phyloP scores from a whole-genome alignment of 2,113 vertebrate genomes.

The Cavia porcellus region DNA sequence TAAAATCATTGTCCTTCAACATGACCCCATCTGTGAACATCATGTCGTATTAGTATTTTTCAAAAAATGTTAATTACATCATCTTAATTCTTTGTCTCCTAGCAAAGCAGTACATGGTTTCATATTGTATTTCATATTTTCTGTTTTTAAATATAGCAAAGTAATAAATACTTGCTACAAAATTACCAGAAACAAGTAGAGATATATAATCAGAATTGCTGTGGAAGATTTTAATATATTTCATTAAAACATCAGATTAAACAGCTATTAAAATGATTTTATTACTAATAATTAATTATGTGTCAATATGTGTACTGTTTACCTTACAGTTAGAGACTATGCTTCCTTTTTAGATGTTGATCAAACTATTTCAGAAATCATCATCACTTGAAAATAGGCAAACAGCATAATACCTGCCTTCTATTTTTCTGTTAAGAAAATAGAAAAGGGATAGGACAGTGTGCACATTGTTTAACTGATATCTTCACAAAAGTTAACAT shows the following conservation, averaged over 20 bases:
- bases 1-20: background rate
- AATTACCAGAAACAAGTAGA: background rate
- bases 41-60: background rate
- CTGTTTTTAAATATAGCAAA: background rate
- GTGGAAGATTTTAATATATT: background rate
- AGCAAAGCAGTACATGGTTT: background rate
- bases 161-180: background rate
- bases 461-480: background rate
- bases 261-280: background rate
- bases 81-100: background rate
- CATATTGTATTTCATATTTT: background rate
- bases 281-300: background rate
- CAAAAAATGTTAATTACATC: background rate
- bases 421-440: background rate
- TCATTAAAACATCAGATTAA: background rate
- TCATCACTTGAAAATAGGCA: background rate
- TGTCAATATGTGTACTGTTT: background rate
- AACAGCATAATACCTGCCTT: background rate
- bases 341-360: background rate
- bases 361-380: background rate
- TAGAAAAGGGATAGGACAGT: background rate
- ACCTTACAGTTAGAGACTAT: background rate
- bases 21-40: background rate
- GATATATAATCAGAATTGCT: background rate
- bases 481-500: background rate